phyloP scores from a whole-genome alignment of 2,888 invertebrate species.

The Ichneumoninae sp. region DNA sequence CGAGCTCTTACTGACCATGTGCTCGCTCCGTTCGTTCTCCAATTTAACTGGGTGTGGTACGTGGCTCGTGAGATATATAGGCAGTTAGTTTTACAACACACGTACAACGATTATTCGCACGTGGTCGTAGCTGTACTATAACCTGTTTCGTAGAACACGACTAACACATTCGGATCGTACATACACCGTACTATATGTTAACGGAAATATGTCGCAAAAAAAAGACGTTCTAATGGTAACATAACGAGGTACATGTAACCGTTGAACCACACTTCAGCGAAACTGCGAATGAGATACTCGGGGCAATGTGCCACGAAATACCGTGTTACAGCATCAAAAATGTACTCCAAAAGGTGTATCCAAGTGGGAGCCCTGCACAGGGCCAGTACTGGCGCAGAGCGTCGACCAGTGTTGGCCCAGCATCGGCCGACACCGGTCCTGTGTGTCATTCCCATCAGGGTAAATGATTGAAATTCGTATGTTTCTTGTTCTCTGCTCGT shows the following conservation, averaged over 20 bases:
- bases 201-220: background rate
- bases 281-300: background rate
- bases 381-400: no score
- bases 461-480: background rate
- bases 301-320: background rate
- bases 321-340: background rate
- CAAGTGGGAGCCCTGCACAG: background rate
- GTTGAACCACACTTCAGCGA: constrained; percentile 1
- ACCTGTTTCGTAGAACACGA: constrained; percentile 40
- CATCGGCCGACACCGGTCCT: no score
- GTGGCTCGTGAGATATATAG: constrained; percentile 23
- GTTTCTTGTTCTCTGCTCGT: background rate
- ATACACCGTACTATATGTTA: background rate
- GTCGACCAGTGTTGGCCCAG: no score
- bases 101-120: constrained; percentile 46
- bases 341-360: background rate
- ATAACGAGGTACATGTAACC: background rate
- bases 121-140: constrained; percentile 51
- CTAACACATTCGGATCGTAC: background rate
- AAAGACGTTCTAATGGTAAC: background rate
- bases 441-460: no score
- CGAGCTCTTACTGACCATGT: constrained; percentile 33
- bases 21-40: constrained; percentile 27
- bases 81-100: constrained; percentile 44
- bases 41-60: constrained; percentile 64